These are phyloP conservation scores for Pipistrellus pygmaeus DNA, from an alignment of 2,797 vertebrate species.

Conservation along the genomic window DNA sequence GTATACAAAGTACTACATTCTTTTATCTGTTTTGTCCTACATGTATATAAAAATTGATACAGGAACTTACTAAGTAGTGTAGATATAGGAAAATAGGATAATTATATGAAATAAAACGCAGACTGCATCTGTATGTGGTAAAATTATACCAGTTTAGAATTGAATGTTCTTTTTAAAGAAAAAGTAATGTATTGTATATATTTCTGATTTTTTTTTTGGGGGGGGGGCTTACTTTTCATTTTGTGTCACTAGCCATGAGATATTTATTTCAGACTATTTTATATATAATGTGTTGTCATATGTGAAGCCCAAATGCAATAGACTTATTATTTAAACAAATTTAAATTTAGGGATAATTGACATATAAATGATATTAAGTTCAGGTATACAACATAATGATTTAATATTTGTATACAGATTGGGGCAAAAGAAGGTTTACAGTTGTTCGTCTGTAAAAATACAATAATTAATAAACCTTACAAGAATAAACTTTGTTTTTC, in stretches of 20 bases:
- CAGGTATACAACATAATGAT: background rate
- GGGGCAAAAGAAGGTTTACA: background rate
- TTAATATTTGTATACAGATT: background rate
- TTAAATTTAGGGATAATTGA: background rate
- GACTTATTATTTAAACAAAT: slow-evolving; percentile 91
- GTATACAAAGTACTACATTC: slow-evolving; percentile 89
- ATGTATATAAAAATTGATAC: slow-evolving; percentile 91
- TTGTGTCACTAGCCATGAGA: slow-evolving; percentile 93
- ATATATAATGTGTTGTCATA: slow-evolving; percentile 96
- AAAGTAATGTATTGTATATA: slow-evolving; percentile 91
- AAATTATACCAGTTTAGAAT: slow-evolving; percentile 86
- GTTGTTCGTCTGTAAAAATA: background rate
- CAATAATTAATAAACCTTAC: background rate
- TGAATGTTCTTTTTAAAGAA: slow-evolving; percentile 84
- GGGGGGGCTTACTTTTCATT: slow-evolving; percentile 89
- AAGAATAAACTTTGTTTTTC: background rate
- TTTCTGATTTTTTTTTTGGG: slow-evolving; percentile 84
- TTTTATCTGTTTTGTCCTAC: slow-evolving; percentile 88
- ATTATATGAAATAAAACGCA: slow-evolving; percentile 85
- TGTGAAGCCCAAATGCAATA: slow-evolving; percentile 97
- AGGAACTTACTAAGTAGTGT: slow-evolving; percentile 91
- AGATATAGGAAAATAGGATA: slow-evolving; percentile 89
- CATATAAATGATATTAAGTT: background rate
- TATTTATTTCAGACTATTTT: slow-evolving; percentile 95
- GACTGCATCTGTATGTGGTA: slow-evolving; percentile 85